Evolutionary conservation across 2,113 vertebrate genomes (phyloP), one percentile per base, ranked within the genome.

Genomic region (Maccullochella peelii): DNA sequence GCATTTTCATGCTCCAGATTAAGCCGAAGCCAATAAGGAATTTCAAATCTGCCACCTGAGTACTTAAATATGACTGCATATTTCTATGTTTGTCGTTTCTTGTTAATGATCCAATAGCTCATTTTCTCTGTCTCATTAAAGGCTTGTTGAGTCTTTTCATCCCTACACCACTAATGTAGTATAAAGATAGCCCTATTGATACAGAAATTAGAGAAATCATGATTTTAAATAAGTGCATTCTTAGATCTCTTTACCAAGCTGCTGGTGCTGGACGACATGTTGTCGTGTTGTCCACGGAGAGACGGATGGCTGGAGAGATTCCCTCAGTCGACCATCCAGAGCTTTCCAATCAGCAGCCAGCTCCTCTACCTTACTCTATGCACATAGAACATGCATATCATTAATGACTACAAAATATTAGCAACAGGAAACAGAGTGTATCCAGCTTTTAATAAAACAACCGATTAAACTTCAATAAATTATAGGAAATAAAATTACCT

Each of bases 271-370:
- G 36, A 95, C 84, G 10, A 94, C 89, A 30, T 91, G 86, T 8
- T 88, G 88, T n/a, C n/a, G 50, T 86, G 94, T 14, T 90, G 86
- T 93, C 94, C 94, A 95, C 0, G 92, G 90, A 58, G 92, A 92
- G 23, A 85, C 27, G 1, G 92, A 73, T 1, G 84, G 84, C 70
- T 91, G 92, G 15, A 91, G 90, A 55, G 92, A 83, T 67, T 96
- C 95, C 87, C 94, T 94, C 59, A 96, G 73, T 21, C 84, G 91
- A 14, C 85, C 30, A 59, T 96, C 95, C 75, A 96, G 90, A 49
- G 89, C 86, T 89, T 95, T 96, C 95, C 95, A 96, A 55, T 96
- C 95, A 16, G 88, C 89, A 9, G 94, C 95, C 73, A 96, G 84
- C 91, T 95, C 89, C 68, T 96, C 95, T 59, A 96, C 93, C 73